phyloP scores from a whole-genome alignment of 2,113 vertebrate species.

The Rhinoptilus africanus region DNA sequence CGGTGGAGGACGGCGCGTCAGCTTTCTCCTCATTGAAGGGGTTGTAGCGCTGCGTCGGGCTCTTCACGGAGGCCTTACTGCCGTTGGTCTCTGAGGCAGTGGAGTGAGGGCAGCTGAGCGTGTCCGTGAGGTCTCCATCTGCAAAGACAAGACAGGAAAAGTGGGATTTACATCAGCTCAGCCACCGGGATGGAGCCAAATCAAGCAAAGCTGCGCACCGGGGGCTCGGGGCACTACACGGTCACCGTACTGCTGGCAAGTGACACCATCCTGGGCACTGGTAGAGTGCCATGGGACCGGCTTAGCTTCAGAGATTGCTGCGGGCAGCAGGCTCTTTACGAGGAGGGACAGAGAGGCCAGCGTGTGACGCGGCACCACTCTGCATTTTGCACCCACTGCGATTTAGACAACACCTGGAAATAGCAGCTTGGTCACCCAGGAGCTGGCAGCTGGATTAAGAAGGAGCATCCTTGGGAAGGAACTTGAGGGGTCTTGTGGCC shows the following conservation, averaged over 20 bases:
- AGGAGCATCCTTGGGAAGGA: background rate
- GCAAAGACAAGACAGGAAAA: background rate
- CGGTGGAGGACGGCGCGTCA: constrained; percentile 75
- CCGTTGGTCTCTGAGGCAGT: constrained; percentile 77
- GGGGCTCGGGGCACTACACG: background rate
- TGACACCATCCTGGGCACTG: background rate
- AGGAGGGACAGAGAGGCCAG: background rate
- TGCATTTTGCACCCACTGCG: background rate
- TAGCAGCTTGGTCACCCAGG: background rate
- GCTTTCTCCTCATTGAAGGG: constrained; percentile 87
- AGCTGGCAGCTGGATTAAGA: background rate
- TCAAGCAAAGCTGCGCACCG: background rate
- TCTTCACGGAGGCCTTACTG: constrained; percentile 67
- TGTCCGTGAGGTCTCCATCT: constrained; percentile 95
- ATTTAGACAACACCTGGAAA: background rate
- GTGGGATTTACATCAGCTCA: fast-evolving
- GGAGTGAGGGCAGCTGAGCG: constrained; percentile 85
- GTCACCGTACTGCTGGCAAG: background rate
- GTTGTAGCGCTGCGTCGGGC: constrained; percentile 87
- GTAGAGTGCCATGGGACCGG: background rate
- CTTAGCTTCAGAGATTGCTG: background rate
- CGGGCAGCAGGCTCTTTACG: background rate
- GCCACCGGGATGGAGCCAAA: background rate
- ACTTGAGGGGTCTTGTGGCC: background rate
- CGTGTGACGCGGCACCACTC: fast-evolving